Evolutionary conservation across 2,888 invertebrate genomes (phyloP).

Genomic region (Macrosoma leucophasiata): DNA sequence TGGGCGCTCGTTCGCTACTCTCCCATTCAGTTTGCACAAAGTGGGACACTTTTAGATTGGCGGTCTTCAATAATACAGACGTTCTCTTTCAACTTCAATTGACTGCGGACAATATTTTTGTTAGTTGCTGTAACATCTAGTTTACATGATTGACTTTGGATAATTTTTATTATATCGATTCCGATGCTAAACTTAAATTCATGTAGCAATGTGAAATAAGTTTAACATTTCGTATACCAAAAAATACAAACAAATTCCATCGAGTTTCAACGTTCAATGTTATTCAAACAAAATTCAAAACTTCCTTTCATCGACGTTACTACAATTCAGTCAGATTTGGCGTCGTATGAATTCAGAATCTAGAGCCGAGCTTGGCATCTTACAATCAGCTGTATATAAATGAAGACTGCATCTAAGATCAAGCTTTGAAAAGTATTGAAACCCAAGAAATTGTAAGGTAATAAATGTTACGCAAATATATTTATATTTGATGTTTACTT

Average conservation of each 20-base stretch:
- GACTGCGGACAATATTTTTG: too few relatives aligned
- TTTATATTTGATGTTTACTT: too few relatives aligned
- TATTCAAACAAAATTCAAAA: slow-evolving; percentile 55
- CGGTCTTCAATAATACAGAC: slow-evolving; percentile 10
- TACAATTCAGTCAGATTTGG: slow-evolving; percentile 36
- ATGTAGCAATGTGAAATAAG: slow-evolving; percentile 6
- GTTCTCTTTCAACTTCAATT: too few relatives aligned
- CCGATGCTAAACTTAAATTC: slow-evolving; percentile 17
- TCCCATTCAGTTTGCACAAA: slow-evolving; percentile 59
- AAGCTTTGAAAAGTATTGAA: too few relatives aligned
- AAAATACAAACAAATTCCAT: slow-evolving; percentile 19
- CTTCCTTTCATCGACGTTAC: slow-evolving; percentile 45
- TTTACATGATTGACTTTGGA: too few relatives aligned
- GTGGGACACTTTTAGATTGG: slow-evolving; percentile 51
- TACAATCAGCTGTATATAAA: too few relatives aligned
- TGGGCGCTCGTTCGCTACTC: slow-evolving; percentile 44
- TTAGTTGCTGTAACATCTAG: too few relatives aligned
- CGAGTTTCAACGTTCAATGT: slow-evolving; percentile 31
- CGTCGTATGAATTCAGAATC: slow-evolving; percentile 45
- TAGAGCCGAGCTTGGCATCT: slow-evolving; percentile 26
- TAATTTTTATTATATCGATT: slow-evolving; percentile 9
- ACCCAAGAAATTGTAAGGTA: too few relatives aligned
- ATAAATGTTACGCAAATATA: too few relatives aligned
- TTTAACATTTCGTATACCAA: slow-evolving; percentile 8
- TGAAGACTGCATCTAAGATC: too few relatives aligned